Conservation (phyloP, 2,113 vertebrate genomes). For the Hydrochoerus hydrochaeris region DNA sequence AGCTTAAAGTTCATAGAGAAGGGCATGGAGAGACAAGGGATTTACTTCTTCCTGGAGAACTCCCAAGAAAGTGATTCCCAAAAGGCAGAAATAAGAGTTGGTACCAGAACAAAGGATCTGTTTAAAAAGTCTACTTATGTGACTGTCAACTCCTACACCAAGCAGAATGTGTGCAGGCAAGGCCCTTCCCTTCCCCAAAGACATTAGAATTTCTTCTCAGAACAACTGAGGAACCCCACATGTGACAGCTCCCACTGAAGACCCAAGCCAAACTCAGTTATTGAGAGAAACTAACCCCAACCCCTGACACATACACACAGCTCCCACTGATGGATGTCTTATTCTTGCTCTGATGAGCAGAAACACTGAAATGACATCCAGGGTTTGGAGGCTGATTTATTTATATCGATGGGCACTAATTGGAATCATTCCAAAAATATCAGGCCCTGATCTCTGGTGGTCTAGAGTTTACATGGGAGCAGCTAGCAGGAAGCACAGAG, state of each 20-base stretch:
- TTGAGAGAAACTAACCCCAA: background rate
- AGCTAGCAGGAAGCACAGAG: background rate
- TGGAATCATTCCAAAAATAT: background rate
- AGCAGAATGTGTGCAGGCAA: background rate
- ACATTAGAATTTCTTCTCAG: background rate
- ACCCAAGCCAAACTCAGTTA: background rate
- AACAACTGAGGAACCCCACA: background rate
- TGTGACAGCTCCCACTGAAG: background rate
- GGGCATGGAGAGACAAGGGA: background rate
- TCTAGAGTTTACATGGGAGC: background rate
- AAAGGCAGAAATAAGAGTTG: background rate
- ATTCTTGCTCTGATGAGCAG: background rate
- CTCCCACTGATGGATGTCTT: background rate
- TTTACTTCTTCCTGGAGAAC: background rate
- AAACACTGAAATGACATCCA: background rate
- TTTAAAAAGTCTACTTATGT: background rate
- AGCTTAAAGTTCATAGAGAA: background rate
- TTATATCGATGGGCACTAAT: background rate
- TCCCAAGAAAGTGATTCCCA: background rate
- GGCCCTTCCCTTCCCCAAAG: background rate
- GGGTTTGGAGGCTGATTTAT: background rate
- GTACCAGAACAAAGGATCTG: background rate
- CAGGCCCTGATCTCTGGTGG: background rate
- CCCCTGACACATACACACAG: background rate
- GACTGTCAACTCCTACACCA: background rate